Evolutionary conservation across 2,113 vertebrate genomes (phyloP).

Genomic region (Lamprologus lemairii): DNA sequence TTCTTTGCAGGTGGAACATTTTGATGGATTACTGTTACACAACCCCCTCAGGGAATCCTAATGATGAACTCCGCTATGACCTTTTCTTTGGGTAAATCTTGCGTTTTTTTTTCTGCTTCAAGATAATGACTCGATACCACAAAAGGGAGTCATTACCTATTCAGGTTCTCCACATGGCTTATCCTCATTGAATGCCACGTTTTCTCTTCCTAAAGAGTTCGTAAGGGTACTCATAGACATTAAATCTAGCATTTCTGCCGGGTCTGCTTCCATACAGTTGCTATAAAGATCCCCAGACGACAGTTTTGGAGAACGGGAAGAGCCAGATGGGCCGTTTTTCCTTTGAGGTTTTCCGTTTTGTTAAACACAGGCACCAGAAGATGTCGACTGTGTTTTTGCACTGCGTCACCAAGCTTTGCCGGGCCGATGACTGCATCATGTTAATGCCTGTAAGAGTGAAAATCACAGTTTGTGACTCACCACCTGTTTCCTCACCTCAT

Average conservation of each 20-base stretch:
- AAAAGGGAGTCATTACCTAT: constrained; percentile 62
- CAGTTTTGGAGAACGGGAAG: constrained; percentile 89
- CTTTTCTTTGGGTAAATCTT: constrained; percentile 90
- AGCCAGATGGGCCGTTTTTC: constrained; percentile 94
- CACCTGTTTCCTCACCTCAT: neutral
- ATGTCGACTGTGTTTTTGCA: constrained; percentile 96
- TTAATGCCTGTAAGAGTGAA: constrained; percentile 81
- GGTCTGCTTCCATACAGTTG: constrained; percentile 70
- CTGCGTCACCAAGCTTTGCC: constrained; percentile 91
- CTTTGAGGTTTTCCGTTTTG: constrained; percentile 95
- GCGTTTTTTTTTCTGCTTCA: neutral
- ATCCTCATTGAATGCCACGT: neutral
- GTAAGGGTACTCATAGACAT: neutral
- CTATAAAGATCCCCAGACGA: constrained; percentile 94
- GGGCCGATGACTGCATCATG: constrained; percentile 86
- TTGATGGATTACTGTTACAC: constrained; percentile 99
- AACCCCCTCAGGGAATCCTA: constrained; percentile 94
- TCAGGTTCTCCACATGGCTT: constrained; percentile 26
- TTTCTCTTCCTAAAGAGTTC: neutral
- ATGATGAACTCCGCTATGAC: constrained; percentile 88
- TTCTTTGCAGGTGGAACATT: constrained; percentile 86
- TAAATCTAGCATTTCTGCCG: neutral
- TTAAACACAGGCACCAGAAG: constrained; percentile 97
- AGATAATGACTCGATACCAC: constrained; percentile 53
- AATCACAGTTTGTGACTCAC: neutral